Base-by-base conservation (phyloP, 2,113 vertebrate genomes). In the Peromyscus californicus region DNA sequence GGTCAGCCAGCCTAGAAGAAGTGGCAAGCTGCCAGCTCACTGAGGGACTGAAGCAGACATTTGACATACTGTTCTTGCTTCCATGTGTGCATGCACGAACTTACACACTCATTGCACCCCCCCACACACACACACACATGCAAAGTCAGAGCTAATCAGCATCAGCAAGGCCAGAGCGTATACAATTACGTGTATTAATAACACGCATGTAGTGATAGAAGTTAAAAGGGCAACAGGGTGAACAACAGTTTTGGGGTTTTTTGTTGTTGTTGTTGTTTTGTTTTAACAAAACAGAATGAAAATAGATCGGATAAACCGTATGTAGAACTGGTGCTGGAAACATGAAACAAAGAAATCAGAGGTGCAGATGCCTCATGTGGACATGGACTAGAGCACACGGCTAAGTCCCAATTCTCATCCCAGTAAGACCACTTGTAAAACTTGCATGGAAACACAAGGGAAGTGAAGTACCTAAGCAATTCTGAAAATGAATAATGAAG, bases 341-440 rank as follows among this genome's bases (percentile, higher is more conserved):
- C 79, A 82, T n/a, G 33, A 82, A 22, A 82, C 21, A 36, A 36
- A 80, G 48, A 54, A 54, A 21, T 54, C 48, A 2, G 51, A 22
- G 79, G 19, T 1, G 0, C 19, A 57, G 79, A 57, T 10, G 19
- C 51, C 79, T 57, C 10, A 1, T 22, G 5, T 33, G 51, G 51
- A 1, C 78, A 12, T 3, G 1, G 51, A 59, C 33, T n/a, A 21
- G 51, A 59, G 79, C 79, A n/a, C 4, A 13, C 0, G 4, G 21
- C 33, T 24, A 59, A 13, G 33, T 2, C 6, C 19, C 4, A 5
- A 7, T n/a, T 82, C 54, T 12, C 10, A 0, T 22, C 5, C 51
- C 51, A n/a, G 51, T 21, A 21, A 82, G 33, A 57, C 12, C 21
- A 22, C 12, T 82, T 59, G 3, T 24, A n/a, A 57, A n/a, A n/a